Conservation (phyloP, 2,888 invertebrate species). For the Drosophila nigritarsus region DNA sequence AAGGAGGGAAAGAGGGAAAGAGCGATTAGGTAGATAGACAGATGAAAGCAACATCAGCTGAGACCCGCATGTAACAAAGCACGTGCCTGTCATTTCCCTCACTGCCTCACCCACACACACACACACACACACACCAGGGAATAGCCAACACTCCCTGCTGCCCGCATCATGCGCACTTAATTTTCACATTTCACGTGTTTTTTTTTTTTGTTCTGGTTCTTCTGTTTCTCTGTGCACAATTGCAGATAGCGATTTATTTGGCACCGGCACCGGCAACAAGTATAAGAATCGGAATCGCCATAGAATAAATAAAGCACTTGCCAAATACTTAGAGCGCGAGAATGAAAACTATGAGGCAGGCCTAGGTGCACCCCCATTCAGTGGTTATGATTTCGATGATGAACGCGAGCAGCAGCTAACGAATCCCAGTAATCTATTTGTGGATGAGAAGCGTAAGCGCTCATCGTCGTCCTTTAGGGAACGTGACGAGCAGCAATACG, state of each 20-base stretch:
- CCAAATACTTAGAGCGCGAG: constrained; percentile 83
- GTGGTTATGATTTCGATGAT: constrained; percentile 82
- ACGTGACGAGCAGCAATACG: constrained; percentile 83
- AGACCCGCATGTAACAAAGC: constrained; percentile 48
- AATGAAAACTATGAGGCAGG: constrained; percentile 78
- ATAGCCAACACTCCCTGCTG: not conserved
- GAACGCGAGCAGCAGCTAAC: constrained; percentile 57
- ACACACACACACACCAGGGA: constrained; percentile 1
- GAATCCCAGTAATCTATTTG: constrained; percentile 60
- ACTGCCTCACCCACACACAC: constrained; percentile 2
- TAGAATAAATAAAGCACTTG: constrained; percentile 83
- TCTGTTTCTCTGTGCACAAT: constrained; percentile 33
- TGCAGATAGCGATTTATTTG: constrained; percentile 75
- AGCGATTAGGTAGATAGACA: not conserved
- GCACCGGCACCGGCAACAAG: constrained; percentile 66
- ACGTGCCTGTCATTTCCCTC: constrained; percentile 28
- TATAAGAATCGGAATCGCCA: constrained; percentile 81
- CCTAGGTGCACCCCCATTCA: constrained; percentile 62
- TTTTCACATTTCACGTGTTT: constrained; percentile 40
- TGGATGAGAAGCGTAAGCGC: constrained; percentile 81
- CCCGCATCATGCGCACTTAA: constrained; percentile 16
- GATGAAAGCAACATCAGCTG: constrained; percentile 28
- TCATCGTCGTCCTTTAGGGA: constrained; percentile 83
- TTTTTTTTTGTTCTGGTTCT: constrained; percentile 15
- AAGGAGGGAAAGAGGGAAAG: not conserved